Conservation (phyloP, 1,140 invertebrate genomes). For the Laupala kohalensis region DNA sequence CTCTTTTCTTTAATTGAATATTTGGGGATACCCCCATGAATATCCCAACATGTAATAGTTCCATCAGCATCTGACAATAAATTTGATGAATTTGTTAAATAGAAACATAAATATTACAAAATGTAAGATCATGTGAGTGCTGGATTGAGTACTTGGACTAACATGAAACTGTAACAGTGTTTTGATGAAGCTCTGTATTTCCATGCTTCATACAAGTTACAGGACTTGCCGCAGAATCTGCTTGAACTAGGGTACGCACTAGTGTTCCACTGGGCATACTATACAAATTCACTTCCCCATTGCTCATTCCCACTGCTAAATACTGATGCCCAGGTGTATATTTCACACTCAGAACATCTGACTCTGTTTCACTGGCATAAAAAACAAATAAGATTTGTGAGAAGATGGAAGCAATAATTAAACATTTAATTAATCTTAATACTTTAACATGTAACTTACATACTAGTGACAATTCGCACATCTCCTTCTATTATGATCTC, state of each 20-base stretch:
- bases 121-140: no score
- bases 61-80: conserved; percentile 22
- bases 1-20: conserved; percentile 45
- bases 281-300: not conserved
- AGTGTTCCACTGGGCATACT: not conserved
- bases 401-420: not conserved
- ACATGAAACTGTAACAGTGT: not conserved
- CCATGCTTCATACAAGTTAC: not conserved
- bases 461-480: not conserved
- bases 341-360: not conserved
- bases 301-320: not conserved
- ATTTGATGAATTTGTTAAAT: not conserved
- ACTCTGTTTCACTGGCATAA: not conserved
- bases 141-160: no score
- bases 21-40: conserved; percentile 40
- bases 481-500: not conserved
- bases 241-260: not conserved
- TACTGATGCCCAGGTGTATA: not conserved
- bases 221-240: not conserved
- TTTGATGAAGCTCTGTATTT: not conserved
- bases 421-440: not conserved
- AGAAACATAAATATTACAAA: no score
- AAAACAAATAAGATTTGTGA: not conserved
- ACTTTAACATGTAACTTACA: not conserved
- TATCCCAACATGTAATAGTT: conserved; percentile 48